Conservation (phyloP, 1,140 invertebrate species). For the Plectrocnemia conspersa region DNA sequence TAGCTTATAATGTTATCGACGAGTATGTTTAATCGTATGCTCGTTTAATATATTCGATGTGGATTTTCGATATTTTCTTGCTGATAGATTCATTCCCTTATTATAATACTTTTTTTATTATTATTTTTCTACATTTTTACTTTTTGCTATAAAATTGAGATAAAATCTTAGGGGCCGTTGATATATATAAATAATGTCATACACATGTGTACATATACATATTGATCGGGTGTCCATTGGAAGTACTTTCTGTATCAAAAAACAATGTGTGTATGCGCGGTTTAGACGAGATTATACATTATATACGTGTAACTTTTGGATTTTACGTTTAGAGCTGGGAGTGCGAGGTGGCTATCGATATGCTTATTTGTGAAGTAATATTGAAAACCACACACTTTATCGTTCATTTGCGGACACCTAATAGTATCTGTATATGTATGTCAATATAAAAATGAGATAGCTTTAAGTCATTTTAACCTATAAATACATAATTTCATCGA, state of each 20-base stretch:
- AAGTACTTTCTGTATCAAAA: conserved; percentile 8
- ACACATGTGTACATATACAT: conserved; percentile 32
- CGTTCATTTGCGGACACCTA: conserved; percentile 19
- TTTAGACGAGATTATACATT: conserved; percentile 8
- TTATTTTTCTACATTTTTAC: conserved; percentile 14
- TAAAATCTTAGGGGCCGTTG: conserved; percentile 33
- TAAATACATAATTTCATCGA: conserved; percentile 35
- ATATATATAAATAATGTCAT: conserved; percentile 30
- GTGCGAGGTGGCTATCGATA: conserved; percentile 1
- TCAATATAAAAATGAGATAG: conserved; percentile 35
- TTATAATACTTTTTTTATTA: no score
- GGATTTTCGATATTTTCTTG: conserved; percentile 3
- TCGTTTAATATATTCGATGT: conserved; percentile 13
- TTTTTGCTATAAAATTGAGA: background rate
- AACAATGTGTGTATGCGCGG: conserved; percentile 8
- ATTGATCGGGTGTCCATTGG: conserved; percentile 29
- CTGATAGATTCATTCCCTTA: no score
- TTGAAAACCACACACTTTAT: background rate
- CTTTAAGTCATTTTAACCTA: conserved; percentile 37
- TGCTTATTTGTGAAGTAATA: background rate
- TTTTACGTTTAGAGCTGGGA: conserved; percentile 4
- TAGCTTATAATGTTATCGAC: no score
- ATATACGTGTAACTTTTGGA: conserved; percentile 7
- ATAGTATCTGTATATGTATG: conserved; percentile 33
- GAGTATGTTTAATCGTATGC: no score